Evolutionary conservation across 2,113 vertebrate genomes (phyloP).

Genomic region (Corythornis madagascariensis): DNA sequence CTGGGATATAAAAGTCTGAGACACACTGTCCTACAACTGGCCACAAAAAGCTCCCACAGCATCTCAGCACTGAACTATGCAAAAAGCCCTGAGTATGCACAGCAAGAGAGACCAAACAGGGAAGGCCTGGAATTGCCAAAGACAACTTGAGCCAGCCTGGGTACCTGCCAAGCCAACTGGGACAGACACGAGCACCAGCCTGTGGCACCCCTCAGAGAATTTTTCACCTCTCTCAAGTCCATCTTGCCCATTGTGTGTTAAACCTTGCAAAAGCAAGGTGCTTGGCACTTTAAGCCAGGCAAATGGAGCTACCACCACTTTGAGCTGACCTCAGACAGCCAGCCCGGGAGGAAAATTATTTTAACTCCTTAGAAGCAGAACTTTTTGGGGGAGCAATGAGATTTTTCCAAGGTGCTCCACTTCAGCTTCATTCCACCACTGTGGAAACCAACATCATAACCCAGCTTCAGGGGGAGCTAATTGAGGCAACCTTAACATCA

Average conservation of each 20-base stretch:
- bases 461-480: neutral
- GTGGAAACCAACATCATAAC: neutral
- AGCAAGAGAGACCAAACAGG: neutral
- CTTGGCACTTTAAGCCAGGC: neutral
- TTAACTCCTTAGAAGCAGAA: neutral
- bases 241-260: neutral
- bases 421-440: neutral
- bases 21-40: neutral
- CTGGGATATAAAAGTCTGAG: neutral
- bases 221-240: neutral
- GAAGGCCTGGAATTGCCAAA: neutral
- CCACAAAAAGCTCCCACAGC: neutral
- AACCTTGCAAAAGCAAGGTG: neutral
- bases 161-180: neutral
- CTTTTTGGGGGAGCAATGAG: neutral
- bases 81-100: neutral
- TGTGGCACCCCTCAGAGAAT: neutral
- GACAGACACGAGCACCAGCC: neutral
- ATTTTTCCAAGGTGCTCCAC: neutral
- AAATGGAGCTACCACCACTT: neutral
- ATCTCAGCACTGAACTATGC: neutral
- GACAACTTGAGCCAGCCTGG: neutral
- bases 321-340: neutral
- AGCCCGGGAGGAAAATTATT: neutral
- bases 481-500: neutral